Base-by-base conservation (phyloP, 1,140 invertebrate genomes). In the Sitobion miscanthi region DNA sequence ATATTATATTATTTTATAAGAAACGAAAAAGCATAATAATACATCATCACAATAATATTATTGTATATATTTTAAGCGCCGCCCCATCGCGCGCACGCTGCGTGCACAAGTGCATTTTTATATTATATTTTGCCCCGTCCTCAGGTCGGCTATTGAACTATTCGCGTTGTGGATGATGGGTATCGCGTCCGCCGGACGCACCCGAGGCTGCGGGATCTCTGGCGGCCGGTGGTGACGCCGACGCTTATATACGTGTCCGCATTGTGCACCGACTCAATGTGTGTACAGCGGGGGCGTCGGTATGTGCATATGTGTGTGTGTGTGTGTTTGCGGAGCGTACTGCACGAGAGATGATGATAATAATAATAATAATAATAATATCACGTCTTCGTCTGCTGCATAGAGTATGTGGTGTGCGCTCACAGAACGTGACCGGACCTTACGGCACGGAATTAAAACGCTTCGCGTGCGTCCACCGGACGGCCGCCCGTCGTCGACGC, bases 351-450 rank as follows among this genome's bases (percentile, higher is more conserved):
- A 89, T 20, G 87, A 57, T 42, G 38, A 89, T 89, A 23, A 47
- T 38, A n/a, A 69, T 62, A 62, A 62, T 88, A 88, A 89, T 89
- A 35, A 47, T 38, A 35, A 57, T 89, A 38, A 38, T 47, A 54
- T 23, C 35, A 38, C 45, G n/a, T 57, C 87, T 54, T 23, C 45
- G 25, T 47, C 85, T 42, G 77, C 17, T 85, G 38, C 83, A 88
- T 30, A 25, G 35, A 86, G 38, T 47, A 2, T 47, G n/a, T 20
- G 17, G 90, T 77, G 62, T 77, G 20, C n/a, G 6, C 62, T 30
- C 30, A n/a, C 62, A 17, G 62, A 91, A 91, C 90, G 90, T 91
- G 90, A 91, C 90, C 90, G 90, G 62, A 77, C 90, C 90, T 42
- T 45, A 77, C 30, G 90, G 90, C 90, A 23, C 90, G 90, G 90